phyloP scores from a whole-genome alignment of 2,113 vertebrate species.

The Bos taurus region DNA sequence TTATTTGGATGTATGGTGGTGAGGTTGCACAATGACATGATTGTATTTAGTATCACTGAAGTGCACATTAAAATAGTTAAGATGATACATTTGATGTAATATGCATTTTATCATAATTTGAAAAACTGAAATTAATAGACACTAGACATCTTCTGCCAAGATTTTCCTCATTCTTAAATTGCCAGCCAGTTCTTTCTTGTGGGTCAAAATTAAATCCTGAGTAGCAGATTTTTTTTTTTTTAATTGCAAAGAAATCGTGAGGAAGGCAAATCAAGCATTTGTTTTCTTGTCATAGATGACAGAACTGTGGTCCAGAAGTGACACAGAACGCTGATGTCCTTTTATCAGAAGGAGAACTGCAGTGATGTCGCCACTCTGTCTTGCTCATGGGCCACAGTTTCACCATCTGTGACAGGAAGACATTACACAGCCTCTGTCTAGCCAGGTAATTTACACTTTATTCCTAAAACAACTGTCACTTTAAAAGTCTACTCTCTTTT shows the following conservation, averaged over 20 bases:
- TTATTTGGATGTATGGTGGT: neutral
- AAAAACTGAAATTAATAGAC: neutral
- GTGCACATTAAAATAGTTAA: neutral
- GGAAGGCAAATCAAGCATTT: neutral
- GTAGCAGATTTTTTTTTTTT: neutral
- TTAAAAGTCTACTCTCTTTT: neutral
- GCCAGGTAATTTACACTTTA: neutral
- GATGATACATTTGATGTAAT: neutral
- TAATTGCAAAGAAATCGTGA: neutral
- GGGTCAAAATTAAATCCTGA: neutral
- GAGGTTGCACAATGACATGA: neutral
- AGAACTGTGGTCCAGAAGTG: neutral
- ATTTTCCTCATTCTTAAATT: neutral
- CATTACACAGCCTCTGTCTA: neutral
- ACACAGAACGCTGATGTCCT: neutral
- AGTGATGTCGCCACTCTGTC: neutral
- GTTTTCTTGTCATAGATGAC: neutral
- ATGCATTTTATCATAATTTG: neutral
- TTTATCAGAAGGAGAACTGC: neutral
- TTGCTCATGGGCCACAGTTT: neutral
- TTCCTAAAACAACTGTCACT: neutral
- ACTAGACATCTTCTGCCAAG: neutral
- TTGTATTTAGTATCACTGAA: neutral
- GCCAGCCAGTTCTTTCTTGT: neutral
- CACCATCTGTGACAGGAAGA: neutral